Conservation (phyloP, 2,113 vertebrate genomes). For the Melanotaenia duboulayi region DNA sequence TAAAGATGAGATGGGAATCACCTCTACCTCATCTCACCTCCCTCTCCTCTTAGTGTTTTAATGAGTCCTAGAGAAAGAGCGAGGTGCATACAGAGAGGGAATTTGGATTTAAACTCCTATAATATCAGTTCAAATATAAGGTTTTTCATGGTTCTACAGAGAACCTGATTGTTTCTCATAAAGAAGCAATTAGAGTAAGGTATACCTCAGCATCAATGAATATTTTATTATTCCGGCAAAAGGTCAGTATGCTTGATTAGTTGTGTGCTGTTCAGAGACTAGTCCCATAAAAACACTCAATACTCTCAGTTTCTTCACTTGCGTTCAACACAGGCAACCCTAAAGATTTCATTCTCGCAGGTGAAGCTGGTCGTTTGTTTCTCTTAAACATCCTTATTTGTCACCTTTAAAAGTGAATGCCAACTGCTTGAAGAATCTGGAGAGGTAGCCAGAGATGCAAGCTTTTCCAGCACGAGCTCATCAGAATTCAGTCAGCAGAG, state of each 20-base stretch:
- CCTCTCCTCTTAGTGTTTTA: slow-evolving; percentile 12
- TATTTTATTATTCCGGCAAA: slow-evolving; percentile 72
- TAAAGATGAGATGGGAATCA: slow-evolving; percentile 40
- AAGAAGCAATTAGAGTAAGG: slow-evolving; percentile 50
- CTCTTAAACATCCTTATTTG: slow-evolving; percentile 22
- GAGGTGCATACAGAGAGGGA: background rate
- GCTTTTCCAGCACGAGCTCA: slow-evolving; percentile 61
- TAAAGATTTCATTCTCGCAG: slow-evolving; percentile 22
- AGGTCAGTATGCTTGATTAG: slow-evolving; percentile 69
- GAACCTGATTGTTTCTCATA: slow-evolving; percentile 57
- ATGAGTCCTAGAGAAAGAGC: background rate
- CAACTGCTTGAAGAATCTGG: slow-evolving; percentile 35
- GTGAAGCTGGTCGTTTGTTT: slow-evolving; percentile 34
- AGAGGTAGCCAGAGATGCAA: slow-evolving; percentile 18
- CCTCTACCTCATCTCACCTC: slow-evolving; percentile 9
- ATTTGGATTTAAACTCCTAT: slow-evolving; percentile 42
- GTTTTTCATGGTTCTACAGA: slow-evolving; percentile 42
- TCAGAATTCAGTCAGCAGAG: slow-evolving; percentile 77
- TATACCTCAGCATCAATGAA: slow-evolving; percentile 63
- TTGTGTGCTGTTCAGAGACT: slow-evolving; percentile 29
- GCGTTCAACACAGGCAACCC: slow-evolving; percentile 9
- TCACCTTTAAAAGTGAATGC: slow-evolving; percentile 42
- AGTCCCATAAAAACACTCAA: slow-evolving; percentile 19
- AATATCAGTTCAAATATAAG: slow-evolving; percentile 34
- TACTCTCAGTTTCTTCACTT: slow-evolving; percentile 7